phyloP scores from a whole-genome alignment of 2,797 vertebrate genomes.

The Poecile montanus region DNA sequence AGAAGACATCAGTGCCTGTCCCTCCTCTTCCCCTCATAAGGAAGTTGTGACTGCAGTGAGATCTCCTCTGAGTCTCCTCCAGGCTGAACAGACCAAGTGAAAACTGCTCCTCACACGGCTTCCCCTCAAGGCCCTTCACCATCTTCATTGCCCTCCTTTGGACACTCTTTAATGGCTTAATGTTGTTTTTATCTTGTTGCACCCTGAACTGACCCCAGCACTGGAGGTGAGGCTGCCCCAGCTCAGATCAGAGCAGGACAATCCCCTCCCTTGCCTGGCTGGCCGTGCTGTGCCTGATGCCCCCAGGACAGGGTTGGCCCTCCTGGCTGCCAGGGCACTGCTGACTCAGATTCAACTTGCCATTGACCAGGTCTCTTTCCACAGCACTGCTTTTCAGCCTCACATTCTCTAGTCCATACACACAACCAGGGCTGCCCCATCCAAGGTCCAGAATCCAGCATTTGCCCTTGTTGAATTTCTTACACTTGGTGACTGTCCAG shows the following conservation, averaged over 20 bases:
- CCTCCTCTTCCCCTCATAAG: neutral
- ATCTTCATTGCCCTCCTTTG: neutral
- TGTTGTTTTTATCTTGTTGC: accelerated
- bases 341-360: neutral
- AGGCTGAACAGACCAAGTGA: neutral
- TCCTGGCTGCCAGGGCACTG: neutral
- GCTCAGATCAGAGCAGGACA: neutral
- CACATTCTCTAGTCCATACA: neutral
- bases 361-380: neutral
- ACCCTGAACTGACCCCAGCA: neutral
- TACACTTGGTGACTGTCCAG: neutral
- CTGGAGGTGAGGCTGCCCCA: accelerated
- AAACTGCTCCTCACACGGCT: accelerated
- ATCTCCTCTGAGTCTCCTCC: neutral
- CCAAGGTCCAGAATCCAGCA: neutral
- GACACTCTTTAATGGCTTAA: accelerated
- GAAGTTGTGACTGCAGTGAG: neutral
- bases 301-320: accelerated
- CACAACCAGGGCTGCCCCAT: neutral
- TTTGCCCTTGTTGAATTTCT: neutral
- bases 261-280: accelerated
- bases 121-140: neutral
- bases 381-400: neutral
- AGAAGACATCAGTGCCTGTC: neutral
- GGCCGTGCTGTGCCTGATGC: accelerated